Percentiles rank a stretch among this genome's conserved stretches.
Evolutionary conservation across 2,113 vertebrate genomes (phyloP).

Genomic region (Lepus timidus): DNA sequence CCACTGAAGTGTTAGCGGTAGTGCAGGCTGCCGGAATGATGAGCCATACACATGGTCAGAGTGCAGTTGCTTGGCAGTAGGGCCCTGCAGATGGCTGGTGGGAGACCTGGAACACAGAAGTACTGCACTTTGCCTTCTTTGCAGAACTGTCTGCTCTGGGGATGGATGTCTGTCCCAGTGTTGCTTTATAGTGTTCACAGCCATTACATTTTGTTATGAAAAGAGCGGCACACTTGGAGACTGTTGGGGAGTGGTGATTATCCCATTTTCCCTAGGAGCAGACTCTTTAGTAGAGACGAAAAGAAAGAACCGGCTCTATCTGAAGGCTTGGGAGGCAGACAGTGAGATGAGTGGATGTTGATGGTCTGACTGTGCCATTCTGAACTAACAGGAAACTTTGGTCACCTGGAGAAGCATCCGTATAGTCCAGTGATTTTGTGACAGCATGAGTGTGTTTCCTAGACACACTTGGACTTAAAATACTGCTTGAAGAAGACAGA

Average conservation of each 20-base stretch:
- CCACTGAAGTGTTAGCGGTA: fast-evolving
- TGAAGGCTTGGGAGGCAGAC: background rate
- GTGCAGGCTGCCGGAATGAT: fast-evolving
- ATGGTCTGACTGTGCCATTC: background rate
- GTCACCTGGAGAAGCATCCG: background rate
- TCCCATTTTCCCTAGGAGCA: background rate
- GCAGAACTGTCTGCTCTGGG: background rate
- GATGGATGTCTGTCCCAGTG: background rate
- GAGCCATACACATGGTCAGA: fast-evolving
- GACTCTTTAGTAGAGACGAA: background rate
- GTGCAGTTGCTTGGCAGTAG: fast-evolving
- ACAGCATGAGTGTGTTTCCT: background rate
- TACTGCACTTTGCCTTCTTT: background rate
- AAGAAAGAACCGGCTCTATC: background rate
- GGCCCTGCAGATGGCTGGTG: fast-evolving
- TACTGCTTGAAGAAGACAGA: background rate
- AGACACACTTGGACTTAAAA: background rate
- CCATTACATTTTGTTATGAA: background rate
- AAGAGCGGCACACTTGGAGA: background rate
- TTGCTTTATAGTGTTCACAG: background rate
- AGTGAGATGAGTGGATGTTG: background rate
- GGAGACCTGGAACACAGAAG: background rate
- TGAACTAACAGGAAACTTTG: background rate
- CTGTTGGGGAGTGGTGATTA: background rate
- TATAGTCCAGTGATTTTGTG: background rate